Evolutionary conservation across 2,888 invertebrate genomes (phyloP).

Genomic region (Sturmia bella): DNA sequence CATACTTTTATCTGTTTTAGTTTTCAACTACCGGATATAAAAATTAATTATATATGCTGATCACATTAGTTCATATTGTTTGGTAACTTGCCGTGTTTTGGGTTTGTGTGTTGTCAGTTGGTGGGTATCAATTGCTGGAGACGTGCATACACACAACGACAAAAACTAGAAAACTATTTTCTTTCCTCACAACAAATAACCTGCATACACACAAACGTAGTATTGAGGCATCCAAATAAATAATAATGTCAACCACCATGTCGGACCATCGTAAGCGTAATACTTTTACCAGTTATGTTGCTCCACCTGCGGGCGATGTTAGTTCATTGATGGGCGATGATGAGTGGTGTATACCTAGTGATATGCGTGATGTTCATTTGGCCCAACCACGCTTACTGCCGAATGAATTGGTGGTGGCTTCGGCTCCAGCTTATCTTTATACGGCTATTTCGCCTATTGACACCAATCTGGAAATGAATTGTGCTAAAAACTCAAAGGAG

Average conservation of each 20-base stretch:
- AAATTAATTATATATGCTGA: constrained; percentile 68
- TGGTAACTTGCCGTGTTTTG: constrained; percentile 27
- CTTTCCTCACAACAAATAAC: background rate
- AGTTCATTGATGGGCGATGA: constrained; percentile 72
- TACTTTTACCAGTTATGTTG: constrained; percentile 79
- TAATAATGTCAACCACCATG: constrained; percentile 62
- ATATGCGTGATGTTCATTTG: constrained; percentile 76
- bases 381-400: constrained; percentile 75
- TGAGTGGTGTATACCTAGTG: constrained; percentile 78
- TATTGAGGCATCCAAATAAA: no score
- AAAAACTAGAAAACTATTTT: background rate
- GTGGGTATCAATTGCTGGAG: constrained; percentile 46
- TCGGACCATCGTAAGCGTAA: constrained; percentile 75
- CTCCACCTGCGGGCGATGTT: constrained; percentile 75
- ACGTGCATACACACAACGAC: constrained; percentile 10
- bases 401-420: constrained; percentile 89
- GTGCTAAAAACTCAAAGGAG: constrained; percentile 82
- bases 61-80: constrained; percentile 51
- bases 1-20: constrained; percentile 12
- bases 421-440: constrained; percentile 93
- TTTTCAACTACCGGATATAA: constrained; percentile 64
- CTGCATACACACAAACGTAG: no score
- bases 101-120: constrained; percentile 36
- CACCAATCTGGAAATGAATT: constrained; percentile 83
- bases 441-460: constrained; percentile 84